Conservation (phyloP, 2,113 vertebrate species). For the Nettapus auritus region DNA sequence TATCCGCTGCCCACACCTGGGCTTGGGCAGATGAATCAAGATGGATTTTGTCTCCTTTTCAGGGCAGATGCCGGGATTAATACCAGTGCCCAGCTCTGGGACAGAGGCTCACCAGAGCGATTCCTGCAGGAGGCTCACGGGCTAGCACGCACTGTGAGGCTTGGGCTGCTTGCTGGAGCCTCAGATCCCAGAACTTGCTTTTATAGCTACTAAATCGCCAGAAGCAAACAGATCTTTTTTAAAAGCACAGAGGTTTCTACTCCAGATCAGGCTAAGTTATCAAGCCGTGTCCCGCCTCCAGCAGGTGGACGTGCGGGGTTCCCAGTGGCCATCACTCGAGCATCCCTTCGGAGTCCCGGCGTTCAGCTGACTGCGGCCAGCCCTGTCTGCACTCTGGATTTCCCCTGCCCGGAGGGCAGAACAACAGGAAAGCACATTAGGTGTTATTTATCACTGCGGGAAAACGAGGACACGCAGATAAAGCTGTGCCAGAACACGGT, state of each 20-base stretch:
- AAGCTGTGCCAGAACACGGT: background rate
- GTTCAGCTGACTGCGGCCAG: background rate
- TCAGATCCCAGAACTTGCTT: background rate
- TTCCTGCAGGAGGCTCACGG: background rate
- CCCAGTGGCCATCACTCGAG: background rate
- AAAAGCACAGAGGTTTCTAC: background rate
- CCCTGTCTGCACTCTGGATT: background rate
- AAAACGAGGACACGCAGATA: background rate
- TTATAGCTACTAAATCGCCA: background rate
- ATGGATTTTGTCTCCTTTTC: background rate
- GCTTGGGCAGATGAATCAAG: background rate
- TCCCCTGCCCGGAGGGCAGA: background rate
- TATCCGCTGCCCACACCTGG: background rate
- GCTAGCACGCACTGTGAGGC: background rate
- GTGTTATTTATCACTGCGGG: background rate
- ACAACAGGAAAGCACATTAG: background rate
- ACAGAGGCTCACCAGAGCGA: background rate
- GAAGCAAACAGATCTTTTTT: background rate
- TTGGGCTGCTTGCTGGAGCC: background rate
- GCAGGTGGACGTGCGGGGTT: background rate
- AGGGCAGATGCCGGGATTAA: rapidly evolving
- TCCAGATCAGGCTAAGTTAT: background rate
- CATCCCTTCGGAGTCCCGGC: background rate
- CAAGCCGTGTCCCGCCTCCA: background rate
- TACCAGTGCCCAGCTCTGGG: background rate